Evolutionary conservation across 2,888 invertebrate species (phyloP).

Genomic region (Athalia cordata): DNA sequence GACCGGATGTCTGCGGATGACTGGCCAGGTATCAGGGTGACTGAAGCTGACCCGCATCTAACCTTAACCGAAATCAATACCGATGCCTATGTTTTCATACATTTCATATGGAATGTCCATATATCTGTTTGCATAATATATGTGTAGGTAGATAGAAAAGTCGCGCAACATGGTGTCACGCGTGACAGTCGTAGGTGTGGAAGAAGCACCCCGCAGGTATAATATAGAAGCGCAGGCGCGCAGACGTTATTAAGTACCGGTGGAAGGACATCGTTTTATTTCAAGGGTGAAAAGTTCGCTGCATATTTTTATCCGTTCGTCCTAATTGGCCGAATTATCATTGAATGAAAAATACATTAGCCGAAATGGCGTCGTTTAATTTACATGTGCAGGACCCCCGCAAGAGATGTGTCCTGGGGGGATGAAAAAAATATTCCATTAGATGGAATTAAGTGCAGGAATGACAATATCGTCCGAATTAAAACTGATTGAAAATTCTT

Average conservation of each 20-base stretch:
- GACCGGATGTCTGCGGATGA: constrained; percentile 8
- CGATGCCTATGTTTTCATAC: constrained; percentile 35
- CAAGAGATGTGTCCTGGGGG: no score
- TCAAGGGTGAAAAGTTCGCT: no score
- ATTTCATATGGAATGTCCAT: constrained; percentile 29
- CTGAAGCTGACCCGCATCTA: constrained; percentile 37
- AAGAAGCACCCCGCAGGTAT: constrained; percentile 2
- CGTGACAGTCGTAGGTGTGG: constrained; percentile 16
- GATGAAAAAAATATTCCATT: no score
- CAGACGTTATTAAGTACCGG: background rate
- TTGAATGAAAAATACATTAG: no score
- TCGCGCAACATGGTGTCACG: constrained; percentile 14
- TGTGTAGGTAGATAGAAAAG: constrained; percentile 1
- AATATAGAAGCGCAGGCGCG: background rate
- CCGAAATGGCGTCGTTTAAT: no score
- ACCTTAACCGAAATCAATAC: constrained; percentile 40
- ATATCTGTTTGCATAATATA: constrained; percentile 24
- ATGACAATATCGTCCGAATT: no score
- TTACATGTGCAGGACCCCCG: no score
- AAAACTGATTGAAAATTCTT: no score
- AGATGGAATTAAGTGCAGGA: no score
- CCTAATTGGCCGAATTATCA: no score
- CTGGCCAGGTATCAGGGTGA: constrained; percentile 37
- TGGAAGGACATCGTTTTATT: background rate
- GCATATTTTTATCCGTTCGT: no score